Conservation (phyloP, 2,113 vertebrate species). For the Leucopternis melanops region DNA sequence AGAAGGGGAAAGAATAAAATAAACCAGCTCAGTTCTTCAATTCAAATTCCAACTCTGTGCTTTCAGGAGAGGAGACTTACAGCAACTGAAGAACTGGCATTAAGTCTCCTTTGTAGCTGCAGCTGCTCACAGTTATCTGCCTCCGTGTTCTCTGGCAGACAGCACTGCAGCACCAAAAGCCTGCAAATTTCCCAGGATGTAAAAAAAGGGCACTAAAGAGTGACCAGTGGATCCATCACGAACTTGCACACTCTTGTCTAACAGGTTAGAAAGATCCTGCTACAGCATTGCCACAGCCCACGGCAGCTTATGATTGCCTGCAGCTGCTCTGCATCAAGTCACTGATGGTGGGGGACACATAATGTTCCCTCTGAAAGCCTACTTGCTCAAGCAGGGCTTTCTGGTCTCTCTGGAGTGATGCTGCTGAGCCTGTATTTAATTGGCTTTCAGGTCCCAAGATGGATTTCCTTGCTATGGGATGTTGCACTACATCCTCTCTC, state of each 20-base stretch:
- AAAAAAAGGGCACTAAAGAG: not conserved
- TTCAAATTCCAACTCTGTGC: not conserved
- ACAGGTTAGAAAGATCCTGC: not conserved
- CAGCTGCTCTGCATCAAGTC: not conserved
- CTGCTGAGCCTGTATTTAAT: not conserved
- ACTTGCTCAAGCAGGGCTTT: not conserved
- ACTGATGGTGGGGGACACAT: not conserved
- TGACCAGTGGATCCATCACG: not conserved
- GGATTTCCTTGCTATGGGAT: not conserved
- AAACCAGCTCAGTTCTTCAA: not conserved
- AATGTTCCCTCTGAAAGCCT: not conserved
- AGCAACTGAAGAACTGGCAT: not conserved
- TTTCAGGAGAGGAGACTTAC: not conserved
- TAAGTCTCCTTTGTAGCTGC: not conserved
- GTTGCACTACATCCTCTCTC: too few species aligned
- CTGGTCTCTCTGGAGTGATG: not conserved
- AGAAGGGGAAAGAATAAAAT: not conserved
- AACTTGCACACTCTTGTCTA: fast-evolving
- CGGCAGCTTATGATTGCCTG: not conserved
- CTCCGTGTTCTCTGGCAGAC: not conserved
- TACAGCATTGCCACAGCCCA: not conserved
- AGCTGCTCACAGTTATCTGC: not conserved
- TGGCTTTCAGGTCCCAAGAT: not conserved
- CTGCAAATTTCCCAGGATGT: not conserved
- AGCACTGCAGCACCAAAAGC: fast-evolving